These are phyloP conservation scores for Balaenoptera acutorostrata DNA, from an alignment of 2,113 vertebrate species.

Conservation along the genomic window DNA sequence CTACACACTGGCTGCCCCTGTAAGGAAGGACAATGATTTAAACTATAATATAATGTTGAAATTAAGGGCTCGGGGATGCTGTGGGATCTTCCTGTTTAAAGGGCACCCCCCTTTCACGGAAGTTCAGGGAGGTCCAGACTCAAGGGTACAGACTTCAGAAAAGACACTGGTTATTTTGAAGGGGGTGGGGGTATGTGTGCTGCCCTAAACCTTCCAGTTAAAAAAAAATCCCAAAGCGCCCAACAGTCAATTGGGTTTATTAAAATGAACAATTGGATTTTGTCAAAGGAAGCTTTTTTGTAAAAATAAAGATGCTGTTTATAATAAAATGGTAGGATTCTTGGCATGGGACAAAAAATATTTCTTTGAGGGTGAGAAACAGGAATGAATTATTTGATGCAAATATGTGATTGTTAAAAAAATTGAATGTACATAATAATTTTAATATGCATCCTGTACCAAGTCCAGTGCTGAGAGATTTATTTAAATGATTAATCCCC, in stretches of 20 bases:
- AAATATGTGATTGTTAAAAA: not conserved
- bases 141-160: not conserved
- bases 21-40: not conserved
- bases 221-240: not conserved
- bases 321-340: not conserved
- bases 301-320: not conserved
- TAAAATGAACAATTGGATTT: not conserved
- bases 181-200: not conserved
- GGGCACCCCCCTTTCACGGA: not conserved
- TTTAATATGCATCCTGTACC: not conserved
- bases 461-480: not conserved
- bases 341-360: not conserved
- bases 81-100: not conserved
- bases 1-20: not conserved
- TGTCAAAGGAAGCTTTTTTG: not conserved
- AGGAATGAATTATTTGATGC: not conserved
- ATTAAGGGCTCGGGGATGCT: not conserved
- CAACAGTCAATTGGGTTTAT: not conserved
- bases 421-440: fast-evolving
- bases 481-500: not conserved
- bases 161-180: not conserved
- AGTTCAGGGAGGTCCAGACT: not conserved
- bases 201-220: not conserved
- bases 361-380: not conserved
- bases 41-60: not conserved